phyloP scores from a whole-genome alignment of 1,140 invertebrate species.

The Orius insidiosus region DNA sequence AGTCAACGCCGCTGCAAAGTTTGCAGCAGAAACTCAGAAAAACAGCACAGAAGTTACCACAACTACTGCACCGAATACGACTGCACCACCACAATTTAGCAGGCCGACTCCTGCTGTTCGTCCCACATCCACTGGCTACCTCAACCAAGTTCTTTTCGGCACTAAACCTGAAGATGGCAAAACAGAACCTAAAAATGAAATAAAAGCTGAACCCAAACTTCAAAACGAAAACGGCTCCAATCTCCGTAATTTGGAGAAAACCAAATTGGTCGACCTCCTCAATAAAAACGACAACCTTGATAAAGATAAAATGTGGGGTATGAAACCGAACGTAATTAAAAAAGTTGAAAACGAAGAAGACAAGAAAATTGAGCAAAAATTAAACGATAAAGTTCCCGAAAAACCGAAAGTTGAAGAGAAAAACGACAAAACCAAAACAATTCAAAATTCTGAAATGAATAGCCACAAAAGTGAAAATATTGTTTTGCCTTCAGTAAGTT shows the following conservation, averaged over 20 bases:
- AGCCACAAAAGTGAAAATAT: neutral
- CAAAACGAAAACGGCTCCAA: no score
- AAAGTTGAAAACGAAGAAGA: no score
- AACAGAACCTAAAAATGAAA: neutral
- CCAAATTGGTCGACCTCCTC: no score
- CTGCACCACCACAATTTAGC: neutral
- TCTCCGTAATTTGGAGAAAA: no score
- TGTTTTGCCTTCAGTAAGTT: slow-evolving; percentile 11
- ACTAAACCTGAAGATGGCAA: neutral
- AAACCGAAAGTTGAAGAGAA: no score
- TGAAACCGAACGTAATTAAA: no score
- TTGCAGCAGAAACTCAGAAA: slow-evolving; percentile 18
- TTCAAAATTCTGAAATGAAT: neutral
- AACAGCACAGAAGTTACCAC: slow-evolving; percentile 1
- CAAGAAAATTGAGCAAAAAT: no score
- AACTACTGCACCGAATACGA: neutral
- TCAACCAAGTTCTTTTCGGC: neutral
- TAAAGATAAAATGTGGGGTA: no score
- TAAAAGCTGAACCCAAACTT: no score
- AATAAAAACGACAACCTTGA: no score
- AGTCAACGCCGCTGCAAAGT: slow-evolving; percentile 20
- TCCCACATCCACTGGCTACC: neutral
- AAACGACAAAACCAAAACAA: no score
- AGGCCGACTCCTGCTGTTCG: neutral
- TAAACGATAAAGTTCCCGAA: no score